phyloP scores from a whole-genome alignment of 2,797 vertebrate genomes.

The Peromyscus melanophrys region DNA sequence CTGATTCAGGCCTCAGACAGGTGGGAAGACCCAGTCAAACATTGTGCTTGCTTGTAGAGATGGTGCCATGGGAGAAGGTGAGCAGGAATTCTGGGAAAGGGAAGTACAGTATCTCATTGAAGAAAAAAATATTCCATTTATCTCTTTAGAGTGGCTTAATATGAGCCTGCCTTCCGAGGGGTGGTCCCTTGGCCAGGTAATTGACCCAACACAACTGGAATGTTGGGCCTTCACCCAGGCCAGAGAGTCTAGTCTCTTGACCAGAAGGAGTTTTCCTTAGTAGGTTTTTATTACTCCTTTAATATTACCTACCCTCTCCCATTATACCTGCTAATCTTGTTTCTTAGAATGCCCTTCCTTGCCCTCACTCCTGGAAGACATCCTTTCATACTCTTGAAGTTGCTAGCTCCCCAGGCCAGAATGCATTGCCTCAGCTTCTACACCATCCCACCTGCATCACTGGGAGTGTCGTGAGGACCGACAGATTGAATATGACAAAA shows the following conservation, averaged over 20 bases:
- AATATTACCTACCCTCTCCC: not conserved
- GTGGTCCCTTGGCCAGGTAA: too few species aligned
- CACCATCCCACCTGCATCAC: not conserved
- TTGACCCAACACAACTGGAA: not conserved
- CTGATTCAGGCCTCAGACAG: not conserved
- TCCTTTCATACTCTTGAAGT: not conserved
- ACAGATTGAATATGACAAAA: not conserved
- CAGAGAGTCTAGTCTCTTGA: not conserved
- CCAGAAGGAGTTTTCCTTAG: not conserved
- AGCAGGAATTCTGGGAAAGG: not conserved
- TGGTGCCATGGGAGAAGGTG: not conserved
- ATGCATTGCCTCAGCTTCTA: not conserved
- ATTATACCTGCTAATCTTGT: not conserved
- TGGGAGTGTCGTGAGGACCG: not conserved
- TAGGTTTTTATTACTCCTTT: not conserved
- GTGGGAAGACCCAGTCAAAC: not conserved
- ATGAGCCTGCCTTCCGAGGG: not conserved
- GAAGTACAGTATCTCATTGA: not conserved
- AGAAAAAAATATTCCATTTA: not conserved
- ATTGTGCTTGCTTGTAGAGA: not conserved
- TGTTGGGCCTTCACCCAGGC: not conserved
- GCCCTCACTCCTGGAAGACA: not conserved
- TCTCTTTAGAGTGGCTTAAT: not conserved
- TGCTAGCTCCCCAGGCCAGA: not conserved
- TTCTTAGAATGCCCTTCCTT: not conserved